Conservation (phyloP, 2,113 vertebrate species). For the Tonatia bakeri region DNA sequence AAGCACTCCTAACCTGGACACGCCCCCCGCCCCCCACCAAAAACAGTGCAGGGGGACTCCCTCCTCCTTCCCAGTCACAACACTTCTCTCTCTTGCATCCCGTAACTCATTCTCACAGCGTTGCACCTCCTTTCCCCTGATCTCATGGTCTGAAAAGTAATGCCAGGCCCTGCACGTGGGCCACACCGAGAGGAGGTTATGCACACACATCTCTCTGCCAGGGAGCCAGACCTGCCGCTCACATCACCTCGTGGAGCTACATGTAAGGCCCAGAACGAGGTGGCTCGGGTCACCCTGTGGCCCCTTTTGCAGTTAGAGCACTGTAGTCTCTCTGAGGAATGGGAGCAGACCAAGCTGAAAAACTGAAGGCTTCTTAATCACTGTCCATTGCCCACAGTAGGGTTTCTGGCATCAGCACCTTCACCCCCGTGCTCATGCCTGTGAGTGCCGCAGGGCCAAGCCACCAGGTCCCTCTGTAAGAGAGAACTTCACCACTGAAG, state of each 20-base stretch:
- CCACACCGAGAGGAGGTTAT: not conserved
- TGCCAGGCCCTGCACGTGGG: too few species aligned
- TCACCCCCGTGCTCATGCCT: not conserved
- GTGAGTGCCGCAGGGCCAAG: too few species aligned
- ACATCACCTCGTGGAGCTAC: rapidly evolving
- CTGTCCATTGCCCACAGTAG: not conserved
- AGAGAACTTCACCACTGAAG: not conserved
- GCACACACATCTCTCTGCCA: not conserved
- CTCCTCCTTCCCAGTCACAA: not conserved
- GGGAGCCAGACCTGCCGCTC: too few species aligned
- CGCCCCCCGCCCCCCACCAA: too few species aligned
- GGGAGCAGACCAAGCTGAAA: not conserved
- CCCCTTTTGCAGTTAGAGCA: not conserved
- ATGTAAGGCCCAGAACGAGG: not conserved
- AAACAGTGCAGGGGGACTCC: not conserved
- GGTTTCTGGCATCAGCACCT: not conserved
- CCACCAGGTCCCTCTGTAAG: not conserved
- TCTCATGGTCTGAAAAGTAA: not conserved
- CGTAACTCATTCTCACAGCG: not conserved
- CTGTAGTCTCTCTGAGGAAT: not conserved
- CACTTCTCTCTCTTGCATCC: not conserved
- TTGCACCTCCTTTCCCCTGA: not conserved
- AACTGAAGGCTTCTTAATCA: not conserved
- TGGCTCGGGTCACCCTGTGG: rapidly evolving
- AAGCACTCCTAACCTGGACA: not conserved